These are phyloP conservation scores for Adela reaumurella DNA, from an alignment of 2,888 invertebrate species.

Conservation along the genomic window DNA sequence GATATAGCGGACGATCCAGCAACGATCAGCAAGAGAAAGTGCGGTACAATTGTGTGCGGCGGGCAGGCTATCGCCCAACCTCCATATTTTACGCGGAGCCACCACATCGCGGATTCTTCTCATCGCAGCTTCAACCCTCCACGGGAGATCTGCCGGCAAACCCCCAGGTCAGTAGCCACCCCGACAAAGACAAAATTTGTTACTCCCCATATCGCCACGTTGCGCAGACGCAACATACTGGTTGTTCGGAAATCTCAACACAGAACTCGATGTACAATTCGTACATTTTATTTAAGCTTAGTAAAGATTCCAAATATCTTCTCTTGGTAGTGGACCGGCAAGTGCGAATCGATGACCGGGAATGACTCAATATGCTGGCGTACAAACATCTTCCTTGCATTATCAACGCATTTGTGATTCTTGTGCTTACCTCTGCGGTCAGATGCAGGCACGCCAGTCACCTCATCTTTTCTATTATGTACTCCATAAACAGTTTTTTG, in stretches of 20 bases:
- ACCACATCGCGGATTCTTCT: too few relatives aligned
- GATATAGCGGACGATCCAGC: too few relatives aligned
- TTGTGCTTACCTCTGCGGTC: constrained; percentile 1
- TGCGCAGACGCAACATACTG: too few relatives aligned
- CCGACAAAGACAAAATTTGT: too few relatives aligned
- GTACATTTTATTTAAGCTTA: constrained; percentile 9
- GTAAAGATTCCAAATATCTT: constrained; percentile 6
- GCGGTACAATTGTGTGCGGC: too few relatives aligned
- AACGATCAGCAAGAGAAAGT: too few relatives aligned
- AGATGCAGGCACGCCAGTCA: neutral
- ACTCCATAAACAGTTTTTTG: constrained; percentile 8
- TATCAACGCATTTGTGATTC: constrained; percentile 2
- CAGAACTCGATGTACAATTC: constrained; percentile 6
- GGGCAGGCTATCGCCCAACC: too few relatives aligned
- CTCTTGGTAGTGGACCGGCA: constrained; percentile 7
- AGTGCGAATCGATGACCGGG: constrained; percentile 8
- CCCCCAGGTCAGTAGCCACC: too few relatives aligned
- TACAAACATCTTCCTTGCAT: constrained; percentile 2
- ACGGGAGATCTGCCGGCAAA: too few relatives aligned
- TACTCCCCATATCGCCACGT: too few relatives aligned
- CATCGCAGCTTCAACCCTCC: too few relatives aligned
- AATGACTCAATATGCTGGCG: constrained; percentile 9
- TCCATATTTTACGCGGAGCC: too few relatives aligned
- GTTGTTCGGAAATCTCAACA: neutral
- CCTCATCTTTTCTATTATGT: constrained; percentile 4